A percentile compares a stretch with the other conserved stretches of the same genome.
These are phyloP conservation scores for Chrysogorgia sp. DNA, from an alignment of 92 coral and sea anemone genomes.

Conservation along the genomic window DNA sequence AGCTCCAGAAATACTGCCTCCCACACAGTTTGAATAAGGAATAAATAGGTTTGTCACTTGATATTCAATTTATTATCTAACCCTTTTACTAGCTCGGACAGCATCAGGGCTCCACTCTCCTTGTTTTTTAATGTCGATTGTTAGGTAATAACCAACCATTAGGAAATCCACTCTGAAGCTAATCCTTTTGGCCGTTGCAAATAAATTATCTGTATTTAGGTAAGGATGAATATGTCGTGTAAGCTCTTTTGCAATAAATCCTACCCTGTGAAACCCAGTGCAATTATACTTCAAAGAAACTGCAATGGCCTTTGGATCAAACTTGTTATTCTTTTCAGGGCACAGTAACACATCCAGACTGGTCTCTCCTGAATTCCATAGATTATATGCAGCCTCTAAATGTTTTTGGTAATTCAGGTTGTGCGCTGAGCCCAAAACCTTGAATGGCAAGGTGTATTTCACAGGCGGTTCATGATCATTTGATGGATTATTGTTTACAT, in stretches of 20 bases:
- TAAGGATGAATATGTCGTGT: conserved; percentile 23
- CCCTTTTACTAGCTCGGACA: conserved; percentile 27
- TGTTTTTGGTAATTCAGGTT: conserved; percentile 27
- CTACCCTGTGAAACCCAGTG: conserved; percentile 31
- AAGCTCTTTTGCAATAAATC: conserved; percentile 29
- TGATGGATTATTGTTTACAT: conserved; percentile 1
- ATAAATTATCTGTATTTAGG: conserved; percentile 6
- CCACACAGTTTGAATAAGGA: not conserved
- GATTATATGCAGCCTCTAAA: conserved; percentile 4
- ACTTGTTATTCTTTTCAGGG: conserved; percentile 10
- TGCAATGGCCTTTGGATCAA: conserved; percentile 25
- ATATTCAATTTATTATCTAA: conserved; percentile 7
- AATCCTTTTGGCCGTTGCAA: not conserved
- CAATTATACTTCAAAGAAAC: not conserved
- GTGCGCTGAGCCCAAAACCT: conserved; percentile 32
- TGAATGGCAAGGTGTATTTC: conserved; percentile 28
- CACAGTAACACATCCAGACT: conserved; percentile 6
- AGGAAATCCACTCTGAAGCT: conserved; percentile 23
- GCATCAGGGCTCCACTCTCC: conserved; percentile 7
- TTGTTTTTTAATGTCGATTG: conserved; percentile 2
- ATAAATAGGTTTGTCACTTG: conserved; percentile 4
- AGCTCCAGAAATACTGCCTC: no score
- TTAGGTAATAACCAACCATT: conserved; percentile 19
- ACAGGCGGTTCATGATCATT: not conserved
- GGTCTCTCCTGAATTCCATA: conserved; percentile 24